Evolutionary conservation across 2,888 invertebrate genomes (phyloP), one percentile per base, ranked within the genome.

Genomic region (Aproaerema taeniolella): DNA sequence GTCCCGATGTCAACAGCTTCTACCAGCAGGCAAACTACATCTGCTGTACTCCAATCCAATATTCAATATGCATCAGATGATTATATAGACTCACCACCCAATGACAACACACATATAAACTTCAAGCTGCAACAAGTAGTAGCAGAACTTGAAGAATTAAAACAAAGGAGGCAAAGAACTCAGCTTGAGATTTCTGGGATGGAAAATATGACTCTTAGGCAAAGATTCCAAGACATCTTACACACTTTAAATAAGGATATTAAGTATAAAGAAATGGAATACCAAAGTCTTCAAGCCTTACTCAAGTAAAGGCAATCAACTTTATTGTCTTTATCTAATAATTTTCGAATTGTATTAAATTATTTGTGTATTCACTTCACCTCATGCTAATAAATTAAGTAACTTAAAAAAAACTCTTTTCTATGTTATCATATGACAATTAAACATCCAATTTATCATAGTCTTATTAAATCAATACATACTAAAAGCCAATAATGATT

Each of bases 111-210:
- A 12, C 73, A 85, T 39, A 69, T 89, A 20, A 87, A 82, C 53
- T 70, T 78, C 0, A 89, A 93, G 50, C 79, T 95, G 41, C 89
- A 89, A 30, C 90, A 91, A 50, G 65, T 95, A 7, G 89, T 90
- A 28, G 79, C 88, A 4, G 93, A 95, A 65, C 74, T 95, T 28
- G 88, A 89, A 8, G 92, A 93, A 45, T 72, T 95, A 13, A 90
- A 90, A 53, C 87, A 89, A n/a, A 88, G 92, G 43, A 82, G 92
- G 43, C 88, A 90, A 35, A 91, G 92, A 52, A 94, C 94, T 54
- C 93, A 95, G 58, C 87, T 89, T 37, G 93, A 95, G 67, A 90
- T 95, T 43, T 90, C 91, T 14, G 91, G 91, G 36, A 92, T 94
- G 53, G 94, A 95, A 65, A 95, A 95, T 70, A 87, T 91, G 48